A percentile compares a stretch with the other conserved stretches of the same genome.
Conservation (phyloP, 2,113 vertebrate species). For the Probosciger aterrimus region DNA sequence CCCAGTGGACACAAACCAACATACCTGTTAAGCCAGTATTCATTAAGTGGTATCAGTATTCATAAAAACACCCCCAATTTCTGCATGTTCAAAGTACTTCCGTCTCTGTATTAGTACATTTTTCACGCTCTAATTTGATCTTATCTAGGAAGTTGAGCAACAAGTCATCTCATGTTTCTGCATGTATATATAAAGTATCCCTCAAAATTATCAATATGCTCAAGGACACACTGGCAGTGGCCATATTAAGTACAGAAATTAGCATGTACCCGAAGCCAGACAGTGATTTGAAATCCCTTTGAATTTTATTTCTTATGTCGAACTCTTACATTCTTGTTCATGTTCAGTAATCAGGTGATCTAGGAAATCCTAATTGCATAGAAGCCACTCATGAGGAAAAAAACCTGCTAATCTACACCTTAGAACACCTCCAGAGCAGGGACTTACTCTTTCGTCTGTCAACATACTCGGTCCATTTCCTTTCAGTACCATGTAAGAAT, state of each 20-base stretch:
- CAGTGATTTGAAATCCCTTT: background rate
- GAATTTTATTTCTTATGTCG: background rate
- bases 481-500: background rate
- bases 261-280: background rate
- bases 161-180: fast-evolving
- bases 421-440: background rate
- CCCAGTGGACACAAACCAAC: background rate
- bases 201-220: background rate
- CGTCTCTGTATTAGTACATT: background rate
- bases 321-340: background rate
- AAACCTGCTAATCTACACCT: background rate
- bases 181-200: background rate
- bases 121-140: background rate
- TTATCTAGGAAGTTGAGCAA: background rate
- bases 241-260: background rate
- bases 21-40: background rate
- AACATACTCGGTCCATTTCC: background rate
- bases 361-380: background rate
- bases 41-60: background rate
- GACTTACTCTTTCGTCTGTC: background rate
- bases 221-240: background rate
- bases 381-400: background rate
- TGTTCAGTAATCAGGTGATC: fast-evolving
- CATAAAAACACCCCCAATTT: fast-evolving
- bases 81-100: background rate